Evolutionary conservation across 2,888 invertebrate species (phyloP).

Genomic region (Drosophila putrida): DNA sequence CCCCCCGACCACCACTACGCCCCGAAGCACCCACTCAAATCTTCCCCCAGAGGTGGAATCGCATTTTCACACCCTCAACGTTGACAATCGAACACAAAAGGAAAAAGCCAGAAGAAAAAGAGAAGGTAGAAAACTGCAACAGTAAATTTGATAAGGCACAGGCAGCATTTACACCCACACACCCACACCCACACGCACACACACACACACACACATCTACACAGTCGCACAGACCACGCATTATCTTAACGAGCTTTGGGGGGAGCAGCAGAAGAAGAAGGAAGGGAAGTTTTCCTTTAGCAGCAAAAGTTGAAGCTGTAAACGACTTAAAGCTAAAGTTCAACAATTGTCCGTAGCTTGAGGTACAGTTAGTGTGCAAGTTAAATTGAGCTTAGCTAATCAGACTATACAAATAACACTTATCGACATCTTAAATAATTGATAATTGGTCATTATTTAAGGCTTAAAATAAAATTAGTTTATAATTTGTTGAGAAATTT

Average conservation of each 20-base stretch:
- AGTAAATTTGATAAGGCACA: conserved; percentile 47
- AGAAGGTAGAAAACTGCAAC: conserved; percentile 42
- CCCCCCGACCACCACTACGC: neutral
- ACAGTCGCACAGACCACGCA: conserved; percentile 11
- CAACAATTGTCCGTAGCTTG: conserved; percentile 3
- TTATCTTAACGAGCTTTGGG: conserved; percentile 35
- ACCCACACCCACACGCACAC: conserved; percentile 1
- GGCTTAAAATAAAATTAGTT: too few species aligned
- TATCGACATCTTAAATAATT: neutral
- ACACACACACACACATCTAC: neutral
- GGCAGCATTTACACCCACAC: conserved; percentile 1
- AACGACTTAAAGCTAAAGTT: conserved; percentile 13
- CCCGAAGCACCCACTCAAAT: neutral
- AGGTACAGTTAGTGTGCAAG: neutral
- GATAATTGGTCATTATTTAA: too few species aligned
- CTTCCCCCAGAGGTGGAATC: neutral
- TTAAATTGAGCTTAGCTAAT: conserved; percentile 8
- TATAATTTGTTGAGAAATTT: too few species aligned
- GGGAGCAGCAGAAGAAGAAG: too few species aligned
- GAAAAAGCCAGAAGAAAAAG: conserved; percentile 9
- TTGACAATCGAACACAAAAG: conserved; percentile 4
- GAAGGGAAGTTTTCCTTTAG: neutral
- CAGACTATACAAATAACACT: neutral
- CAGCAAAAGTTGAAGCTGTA: neutral
- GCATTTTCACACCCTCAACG: conserved; percentile 44